Base-by-base conservation (phyloP, 2,888 invertebrate genomes). In the Lithophane semibrunnea region DNA sequence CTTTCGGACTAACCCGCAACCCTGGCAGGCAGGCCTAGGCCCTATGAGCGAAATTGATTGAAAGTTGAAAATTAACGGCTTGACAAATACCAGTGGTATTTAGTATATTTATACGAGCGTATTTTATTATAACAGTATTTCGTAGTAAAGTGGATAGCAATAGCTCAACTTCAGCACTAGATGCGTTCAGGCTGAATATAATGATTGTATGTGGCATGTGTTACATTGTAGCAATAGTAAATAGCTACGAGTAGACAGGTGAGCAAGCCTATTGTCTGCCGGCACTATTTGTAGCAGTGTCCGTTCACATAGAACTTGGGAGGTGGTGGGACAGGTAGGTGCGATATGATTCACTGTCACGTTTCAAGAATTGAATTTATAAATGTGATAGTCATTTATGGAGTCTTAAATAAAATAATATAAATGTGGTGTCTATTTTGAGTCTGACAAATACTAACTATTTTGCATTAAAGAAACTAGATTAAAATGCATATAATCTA, bases 91-190 rank as follows among this genome's bases (percentile, higher is more conserved):
- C 29, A 29, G 29, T 29, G 29, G 29, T 29, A 29, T 29, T 29
- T 29, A 29, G 29, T 29, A 29, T 29, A 29, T 29, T 29, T 29
- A 29, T 29, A 10, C 1, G 21, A 70, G 37, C 37, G 37, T 16
- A 47, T 71, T 79, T 79, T 64, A 80, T 13, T 56, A 37, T 58
- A 44, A 52, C 54, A 21, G 8, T 21, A 65, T 65, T 78, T 65
- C 58, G 37, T 54, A 58, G n/a, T 21, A 13, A 65, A 74, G n/a
- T 65, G 44, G 21, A 24, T 58, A 24, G 24, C 52, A 10, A 37
- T 74, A 81, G 29, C 58, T 78, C 58, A 65, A 78, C 58, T 52
- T 58, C 75, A 78, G 5, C 64, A 29, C 75, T 80, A 74, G 81
- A 65, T 72, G 61, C 24, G 66, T 16, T 47, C 72, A 56, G n/a